Percentiles rank a stretch among this genome's conserved stretches.
phyloP scores from a whole-genome alignment of 2,888 invertebrate genomes.

The Sesia apiformis region DNA sequence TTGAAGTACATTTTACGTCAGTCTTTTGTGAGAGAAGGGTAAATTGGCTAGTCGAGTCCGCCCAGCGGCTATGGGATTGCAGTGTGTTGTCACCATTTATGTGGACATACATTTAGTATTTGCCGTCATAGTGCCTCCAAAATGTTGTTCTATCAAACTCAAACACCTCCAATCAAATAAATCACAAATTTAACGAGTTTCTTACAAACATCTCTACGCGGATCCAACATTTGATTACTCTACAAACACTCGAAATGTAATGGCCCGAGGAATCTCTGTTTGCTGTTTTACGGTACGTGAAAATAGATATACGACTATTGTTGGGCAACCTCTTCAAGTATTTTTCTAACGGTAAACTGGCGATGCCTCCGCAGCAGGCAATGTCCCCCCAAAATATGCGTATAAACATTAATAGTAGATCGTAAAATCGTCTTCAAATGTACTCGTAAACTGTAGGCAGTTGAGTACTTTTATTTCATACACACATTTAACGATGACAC shows the following conservation, averaged over 20 bases:
- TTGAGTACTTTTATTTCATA: constrained; percentile 17
- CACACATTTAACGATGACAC: constrained; percentile 35
- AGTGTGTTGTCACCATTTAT: too few species aligned
- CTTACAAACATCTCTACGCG: constrained; percentile 55
- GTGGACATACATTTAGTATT: too few species aligned
- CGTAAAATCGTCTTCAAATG: constrained; percentile 25
- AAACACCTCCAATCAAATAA: constrained; percentile 54
- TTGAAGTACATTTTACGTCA: too few species aligned
- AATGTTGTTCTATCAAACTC: constrained; percentile 36
- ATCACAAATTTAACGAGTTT: constrained; percentile 59
- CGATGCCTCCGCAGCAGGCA: constrained; percentile 38
- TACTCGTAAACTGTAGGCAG: constrained; percentile 22
- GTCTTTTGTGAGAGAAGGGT: too few species aligned
- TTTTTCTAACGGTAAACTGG: constrained; percentile 54
- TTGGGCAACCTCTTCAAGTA: constrained; percentile 40
- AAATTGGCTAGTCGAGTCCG: too few species aligned
- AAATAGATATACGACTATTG: constrained; percentile 36
- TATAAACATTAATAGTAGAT: constrained; percentile 44
- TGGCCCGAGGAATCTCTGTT: constrained; percentile 55
- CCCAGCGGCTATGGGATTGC: too few species aligned
- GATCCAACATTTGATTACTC: constrained; percentile 54
- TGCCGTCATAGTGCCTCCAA: neutral
- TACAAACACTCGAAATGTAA: constrained; percentile 63
- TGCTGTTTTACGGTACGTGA: constrained; percentile 50
- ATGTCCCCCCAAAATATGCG: constrained; percentile 49